Evolutionary conservation across 2,797 vertebrate genomes (phyloP), one percentile per base, ranked within the genome.

Genomic region (Oreochromis mossambicus): DNA sequence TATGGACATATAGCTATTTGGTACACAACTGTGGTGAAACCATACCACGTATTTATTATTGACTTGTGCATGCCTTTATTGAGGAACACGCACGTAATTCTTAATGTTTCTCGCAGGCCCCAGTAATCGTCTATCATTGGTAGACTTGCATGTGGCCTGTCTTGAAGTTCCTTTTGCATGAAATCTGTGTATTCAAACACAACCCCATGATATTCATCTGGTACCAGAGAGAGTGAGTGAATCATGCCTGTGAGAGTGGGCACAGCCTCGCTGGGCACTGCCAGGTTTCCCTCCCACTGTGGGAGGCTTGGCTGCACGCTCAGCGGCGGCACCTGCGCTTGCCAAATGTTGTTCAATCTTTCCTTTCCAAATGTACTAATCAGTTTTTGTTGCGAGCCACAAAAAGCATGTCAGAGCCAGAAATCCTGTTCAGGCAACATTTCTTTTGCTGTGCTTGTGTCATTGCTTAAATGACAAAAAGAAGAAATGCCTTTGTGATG

Each of bases 301-400:
- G 90, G 94, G 92, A 92, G 91, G 88, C 87, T 91, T 92, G 92
- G 94, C 94, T 73, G 82, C 90, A 29, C 21, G 85, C 85, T 88
- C 87, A 1, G 86, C 84, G 36, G 84, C 77, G 89, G 92, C 94
- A 91, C 94, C 92, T 93, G 94, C 90, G 88, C 90, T 95, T 96
- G 95, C 95, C 96, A 95, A 95, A 95, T 96, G 95, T 91, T 94
- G 95, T 95, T 95, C 95, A 93, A 91, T 93, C 92, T 95, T 95
- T 96, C 93, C 94, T 94, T 95, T 96, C 93, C 90, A 95, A 95
- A 95, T 93, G 91, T 90, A 89, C 89, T 79, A 80, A 91, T 82
- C 79, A 79, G 81, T 80, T 91, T 91, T 84, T 80, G 86, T 89
- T 88, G 83, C 3, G 21, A 85, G 79, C 82, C 81, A 89, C 83